Base-by-base conservation (phyloP, 2,797 vertebrate species). In the Enteromius unitaeniatus region DNA sequence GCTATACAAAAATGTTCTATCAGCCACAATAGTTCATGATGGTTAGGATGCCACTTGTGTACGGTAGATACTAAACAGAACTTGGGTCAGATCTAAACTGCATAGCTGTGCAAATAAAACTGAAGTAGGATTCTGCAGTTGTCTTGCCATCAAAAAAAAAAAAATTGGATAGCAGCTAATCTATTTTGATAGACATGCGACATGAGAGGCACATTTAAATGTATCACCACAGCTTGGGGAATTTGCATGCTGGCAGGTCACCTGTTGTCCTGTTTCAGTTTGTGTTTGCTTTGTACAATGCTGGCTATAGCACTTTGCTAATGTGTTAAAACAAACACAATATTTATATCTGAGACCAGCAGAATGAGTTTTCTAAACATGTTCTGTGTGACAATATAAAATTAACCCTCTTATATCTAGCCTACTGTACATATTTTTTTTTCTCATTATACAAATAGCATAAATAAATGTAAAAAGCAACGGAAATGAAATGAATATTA, bases 221-320 rank as follows among this genome's bases (percentile, higher is more conserved):
- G n/a, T 13, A 53, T 70, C 26, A 34, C 68, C 67, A 60, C 51
- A 60, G 28, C n/a, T 76, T 37, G 17, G 19, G 70, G n/a, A 45
- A 91, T 92, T 92, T 91, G 89, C 90, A 91, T 92, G 88, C 67
- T 26, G 76, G n/a, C 85, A 79, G 78, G 28, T 28, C 11, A 53
- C 51, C 53, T 53, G 84, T 70, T 89, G 72, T 87, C 62, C 73
- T 17, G 34, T 75, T 65, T 49, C 14, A 75, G 10, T 49, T 21
- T 53, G 42, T 37, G 19, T 73, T 34, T 83, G 40, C 70, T 64
- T 72, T 79, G 34, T 82, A 15, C 21, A 37, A 15, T 69, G 65
- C n/a, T 14, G 47, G 17, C 49, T 42, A 21, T n/a, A 0, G 6
- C 51, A 37, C 31, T 80, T 40, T 76, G 51, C 51, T 72, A 8